Evolutionary conservation across 1,140 invertebrate genomes (phyloP).

Genomic region (Ericerus pela): DNA sequence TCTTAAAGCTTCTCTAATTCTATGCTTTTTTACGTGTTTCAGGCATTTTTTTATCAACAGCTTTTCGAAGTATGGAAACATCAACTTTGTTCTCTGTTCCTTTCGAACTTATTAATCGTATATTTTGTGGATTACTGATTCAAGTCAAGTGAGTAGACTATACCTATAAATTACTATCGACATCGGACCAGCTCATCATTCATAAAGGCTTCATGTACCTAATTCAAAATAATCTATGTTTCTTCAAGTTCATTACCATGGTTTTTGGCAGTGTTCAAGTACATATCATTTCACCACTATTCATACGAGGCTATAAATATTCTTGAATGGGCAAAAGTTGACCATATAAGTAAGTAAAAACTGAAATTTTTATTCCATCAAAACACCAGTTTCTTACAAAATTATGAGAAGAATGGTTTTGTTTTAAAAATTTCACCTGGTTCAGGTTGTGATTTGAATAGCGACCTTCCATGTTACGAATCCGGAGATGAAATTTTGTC

Average conservation of each 20-base stretch:
- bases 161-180: too few species aligned
- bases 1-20: too few species aligned
- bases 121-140: slow-evolving; percentile 46
- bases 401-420: too few species aligned
- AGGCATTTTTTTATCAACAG: slow-evolving; percentile 46
- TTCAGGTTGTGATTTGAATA: too few species aligned
- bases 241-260: slow-evolving; percentile 31
- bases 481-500: too few species aligned
- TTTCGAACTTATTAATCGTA: slow-evolving; percentile 43
- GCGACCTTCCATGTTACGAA: too few species aligned
- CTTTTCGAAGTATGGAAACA: slow-evolving; percentile 44
- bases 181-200: too few species aligned
- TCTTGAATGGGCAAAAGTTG: slow-evolving; percentile 45
- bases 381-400: too few species aligned
- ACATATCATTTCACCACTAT: slow-evolving; percentile 51
- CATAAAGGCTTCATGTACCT: too few species aligned
- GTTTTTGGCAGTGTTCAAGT: slow-evolving; percentile 40
- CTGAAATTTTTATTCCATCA: too few species aligned
- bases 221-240: too few species aligned
- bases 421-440: too few species aligned
- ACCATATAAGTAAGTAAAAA: slow-evolving; percentile 42
- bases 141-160: slow-evolving; percentile 37
- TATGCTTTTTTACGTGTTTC: slow-evolving; percentile 13
- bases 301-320: slow-evolving; percentile 50
- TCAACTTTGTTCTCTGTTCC: slow-evolving; percentile 46